Base-by-base conservation (phyloP, 53 echinoderm and acorn worm species). In the Temnopleurus reevesii region DNA sequence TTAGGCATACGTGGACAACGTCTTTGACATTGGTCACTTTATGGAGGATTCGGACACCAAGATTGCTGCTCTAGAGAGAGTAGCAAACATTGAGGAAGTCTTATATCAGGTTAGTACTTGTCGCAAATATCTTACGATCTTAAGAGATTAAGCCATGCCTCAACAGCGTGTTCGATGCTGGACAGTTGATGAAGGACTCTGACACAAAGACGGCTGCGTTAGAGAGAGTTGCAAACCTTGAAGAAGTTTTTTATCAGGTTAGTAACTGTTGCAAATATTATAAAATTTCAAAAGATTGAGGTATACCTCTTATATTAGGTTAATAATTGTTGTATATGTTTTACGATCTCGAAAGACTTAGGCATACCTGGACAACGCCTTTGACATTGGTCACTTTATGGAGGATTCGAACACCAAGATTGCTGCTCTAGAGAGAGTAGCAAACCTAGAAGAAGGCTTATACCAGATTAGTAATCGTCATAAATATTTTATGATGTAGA, bases 1-100 rank as follows among this genome's bases (percentile, higher is more conserved):
- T 77, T 94, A 99, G 57, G 99, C 99, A 33, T 99, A 99, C 90
- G 85, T 99, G 44, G 99, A 99, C 86, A 99, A 99, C 86, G 93
- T 96, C 53, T 99, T 99, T 92, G 99, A 99, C 82, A 96, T 99
- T 1, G 96, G 95, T 13, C 96, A 96, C 84, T 55, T 99, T 8
- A 94, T 99, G 96, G 99, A 99, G 59, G 99, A 99, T 56, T 95
- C 99, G 0, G 99, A 99, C 90, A 96, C 96, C 76, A 99, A 99
- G 91, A 95, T 86, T 49, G 92, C 91, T 19, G 99, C 99, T 10
- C 71, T 99, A 46, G 99, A 99, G 81, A 93, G 95, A 77, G 99
- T 99, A 0, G 59, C 90, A 2, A 90, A 96, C 43, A 86, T 99
- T 2, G 99, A 99, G 46, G 99, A 99, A 30, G 91, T 53, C 31